These are phyloP conservation scores for Plecotus auritus DNA, from an alignment of 2,113 vertebrate species.

Conservation along the genomic window DNA sequence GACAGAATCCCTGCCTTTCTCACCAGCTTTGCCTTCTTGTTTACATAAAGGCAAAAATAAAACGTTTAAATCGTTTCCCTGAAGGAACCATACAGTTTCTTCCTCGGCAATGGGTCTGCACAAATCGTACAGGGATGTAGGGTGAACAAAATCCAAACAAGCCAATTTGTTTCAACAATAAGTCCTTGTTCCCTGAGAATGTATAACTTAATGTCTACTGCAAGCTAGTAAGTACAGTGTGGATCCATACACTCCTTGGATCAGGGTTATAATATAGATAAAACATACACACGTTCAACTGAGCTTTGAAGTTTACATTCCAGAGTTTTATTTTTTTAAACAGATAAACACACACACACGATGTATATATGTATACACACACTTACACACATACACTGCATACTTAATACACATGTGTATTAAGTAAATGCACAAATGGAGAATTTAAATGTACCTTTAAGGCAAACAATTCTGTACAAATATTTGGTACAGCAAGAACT, in stretches of 20 bases:
- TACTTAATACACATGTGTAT: neutral
- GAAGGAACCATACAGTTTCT: neutral
- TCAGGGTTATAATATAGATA: neutral
- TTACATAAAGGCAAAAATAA: neutral
- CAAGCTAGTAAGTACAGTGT: neutral
- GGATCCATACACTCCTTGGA: neutral
- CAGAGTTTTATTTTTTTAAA: neutral
- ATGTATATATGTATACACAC: neutral
- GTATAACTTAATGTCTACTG: neutral
- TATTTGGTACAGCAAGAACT: neutral
- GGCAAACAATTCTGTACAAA: neutral
- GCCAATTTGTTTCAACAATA: neutral
- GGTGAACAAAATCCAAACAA: neutral
- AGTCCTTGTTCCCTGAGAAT: neutral
- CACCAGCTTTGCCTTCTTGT: neutral
- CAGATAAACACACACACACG: neutral
- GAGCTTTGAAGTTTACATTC: neutral
- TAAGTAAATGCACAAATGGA: neutral
- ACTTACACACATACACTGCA: too few relatives aligned
- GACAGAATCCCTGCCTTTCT: neutral
- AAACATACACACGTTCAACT: neutral
- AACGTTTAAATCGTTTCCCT: neutral
- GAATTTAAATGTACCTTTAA: slow-evolving; percentile 13
- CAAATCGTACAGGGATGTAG: neutral
- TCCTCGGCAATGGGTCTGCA: neutral